Conservation (phyloP, 2,888 invertebrate genomes). For the Orthosia cruda region DNA sequence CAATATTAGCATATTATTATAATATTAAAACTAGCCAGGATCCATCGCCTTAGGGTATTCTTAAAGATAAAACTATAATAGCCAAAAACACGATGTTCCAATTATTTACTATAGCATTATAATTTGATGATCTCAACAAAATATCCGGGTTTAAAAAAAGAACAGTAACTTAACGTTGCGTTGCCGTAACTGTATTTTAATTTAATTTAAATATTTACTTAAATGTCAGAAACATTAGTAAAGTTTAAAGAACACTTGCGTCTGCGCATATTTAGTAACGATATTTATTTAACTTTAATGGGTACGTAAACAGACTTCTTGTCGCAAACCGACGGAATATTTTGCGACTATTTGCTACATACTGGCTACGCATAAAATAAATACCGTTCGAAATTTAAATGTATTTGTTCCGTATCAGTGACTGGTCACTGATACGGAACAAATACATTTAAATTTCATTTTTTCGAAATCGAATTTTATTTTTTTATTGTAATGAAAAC, state of each 20-base stretch:
- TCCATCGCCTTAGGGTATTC: conserved; percentile 28
- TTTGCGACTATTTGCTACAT: conserved; percentile 43
- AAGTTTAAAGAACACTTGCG: conserved; percentile 48
- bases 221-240: conserved; percentile 37
- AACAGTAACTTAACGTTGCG: conserved; percentile 9
- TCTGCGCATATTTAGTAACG: conserved; percentile 32
- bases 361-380: conserved; percentile 11
- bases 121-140: conserved; percentile 34
- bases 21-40: conserved; percentile 18
- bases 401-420: background rate
- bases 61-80: conserved; percentile 28
- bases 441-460: too few relatives aligned
- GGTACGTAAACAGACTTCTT: conserved; percentile 40
- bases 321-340: conserved; percentile 28
- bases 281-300: conserved; percentile 59
- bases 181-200: conserved; percentile 6
- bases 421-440: too few relatives aligned
- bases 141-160: conserved; percentile 13
- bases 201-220: conserved; percentile 36
- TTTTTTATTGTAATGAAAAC: background rate
- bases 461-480: too few relatives aligned
- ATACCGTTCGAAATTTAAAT: background rate
- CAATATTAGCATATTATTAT: conserved; percentile 18
- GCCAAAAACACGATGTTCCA: conserved; percentile 5
- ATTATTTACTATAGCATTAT: conserved; percentile 11